Evolutionary conservation across 2,797 vertebrate species (phyloP).

Genomic region (Dermochelys coriacea): DNA sequence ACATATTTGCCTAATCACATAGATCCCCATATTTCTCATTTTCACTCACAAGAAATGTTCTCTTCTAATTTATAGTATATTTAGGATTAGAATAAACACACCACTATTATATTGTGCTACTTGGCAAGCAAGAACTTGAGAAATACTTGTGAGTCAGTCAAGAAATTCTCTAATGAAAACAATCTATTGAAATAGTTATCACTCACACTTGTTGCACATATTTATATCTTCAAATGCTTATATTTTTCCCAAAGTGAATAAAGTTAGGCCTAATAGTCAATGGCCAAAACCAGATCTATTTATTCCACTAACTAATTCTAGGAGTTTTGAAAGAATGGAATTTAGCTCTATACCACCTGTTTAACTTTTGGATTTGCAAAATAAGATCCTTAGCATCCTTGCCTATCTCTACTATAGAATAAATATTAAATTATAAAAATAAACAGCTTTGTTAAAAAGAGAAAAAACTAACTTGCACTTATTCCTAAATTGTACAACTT

Average conservation of each 20-base stretch:
- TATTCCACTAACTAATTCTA: constrained; percentile 47
- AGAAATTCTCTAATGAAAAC: constrained; percentile 25
- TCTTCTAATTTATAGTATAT: constrained; percentile 42
- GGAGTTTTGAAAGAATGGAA: constrained; percentile 25
- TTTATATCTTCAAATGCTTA: constrained; percentile 40
- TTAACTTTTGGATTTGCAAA: constrained; percentile 12
- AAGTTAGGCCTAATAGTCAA: constrained; percentile 40
- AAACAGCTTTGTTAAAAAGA: neutral
- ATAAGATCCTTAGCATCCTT: constrained; percentile 6
- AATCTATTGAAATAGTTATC: constrained; percentile 46
- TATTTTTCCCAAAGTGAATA: constrained; percentile 29
- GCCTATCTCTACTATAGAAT: neutral
- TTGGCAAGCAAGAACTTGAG: constrained; percentile 1
- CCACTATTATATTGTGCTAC: neutral
- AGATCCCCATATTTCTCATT: constrained; percentile 1
- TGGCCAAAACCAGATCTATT: constrained; percentile 14
- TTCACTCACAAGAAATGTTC: neutral
- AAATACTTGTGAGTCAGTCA: constrained; percentile 21
- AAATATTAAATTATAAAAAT: constrained; percentile 46
- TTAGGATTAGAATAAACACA: constrained; percentile 10
- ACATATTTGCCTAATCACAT: neutral
- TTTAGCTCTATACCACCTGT: neutral
- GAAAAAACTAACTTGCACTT: neutral
- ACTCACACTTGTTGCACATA: neutral
- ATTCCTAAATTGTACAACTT: neutral